Percentiles rank a stretch among this genome's conserved stretches.
Evolutionary conservation across 1,140 invertebrate species (phyloP).

Genomic region (Drosophila eugracilis): DNA sequence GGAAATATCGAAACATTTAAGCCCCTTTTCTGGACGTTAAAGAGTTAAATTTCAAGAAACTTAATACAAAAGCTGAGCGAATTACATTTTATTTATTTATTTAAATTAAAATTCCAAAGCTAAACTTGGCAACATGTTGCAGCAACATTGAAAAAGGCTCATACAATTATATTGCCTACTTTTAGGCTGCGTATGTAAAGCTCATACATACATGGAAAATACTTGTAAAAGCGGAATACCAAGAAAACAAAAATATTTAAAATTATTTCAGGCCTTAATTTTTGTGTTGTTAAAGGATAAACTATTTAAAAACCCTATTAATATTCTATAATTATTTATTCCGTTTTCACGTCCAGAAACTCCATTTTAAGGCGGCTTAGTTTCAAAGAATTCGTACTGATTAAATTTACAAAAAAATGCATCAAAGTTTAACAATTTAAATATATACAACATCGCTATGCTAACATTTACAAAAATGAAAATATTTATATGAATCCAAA

Average conservation of each 20-base stretch:
- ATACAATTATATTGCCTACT: slow-evolving; percentile 53
- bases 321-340: no score
- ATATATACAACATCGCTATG: slow-evolving; percentile 49
- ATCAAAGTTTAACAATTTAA: slow-evolving; percentile 54
- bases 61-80: not conserved
- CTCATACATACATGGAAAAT: not conserved
- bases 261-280: no score
- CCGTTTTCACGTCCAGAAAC: slow-evolving; percentile 7
- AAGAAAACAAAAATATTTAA: no score
- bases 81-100: not conserved
- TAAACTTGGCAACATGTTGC: slow-evolving; percentile 18
- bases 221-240: not conserved
- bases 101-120: not conserved
- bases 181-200: slow-evolving; percentile 21
- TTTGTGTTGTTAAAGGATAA: no score
- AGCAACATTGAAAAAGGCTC: slow-evolving; percentile 20
- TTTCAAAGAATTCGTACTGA: slow-evolving; percentile 71
- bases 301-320: no score
- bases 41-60: not conserved
- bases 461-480: slow-evolving; percentile 53
- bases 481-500: slow-evolving; percentile 36
- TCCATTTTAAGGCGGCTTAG: not conserved
- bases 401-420: slow-evolving; percentile 58
- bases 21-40: slow-evolving; percentile 19
- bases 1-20: slow-evolving; percentile 1